A percentile compares a stretch with the other conserved stretches of the same genome.
phyloP scores from a whole-genome alignment of 2,113 vertebrate genomes.

The Numida meleagris region DNA sequence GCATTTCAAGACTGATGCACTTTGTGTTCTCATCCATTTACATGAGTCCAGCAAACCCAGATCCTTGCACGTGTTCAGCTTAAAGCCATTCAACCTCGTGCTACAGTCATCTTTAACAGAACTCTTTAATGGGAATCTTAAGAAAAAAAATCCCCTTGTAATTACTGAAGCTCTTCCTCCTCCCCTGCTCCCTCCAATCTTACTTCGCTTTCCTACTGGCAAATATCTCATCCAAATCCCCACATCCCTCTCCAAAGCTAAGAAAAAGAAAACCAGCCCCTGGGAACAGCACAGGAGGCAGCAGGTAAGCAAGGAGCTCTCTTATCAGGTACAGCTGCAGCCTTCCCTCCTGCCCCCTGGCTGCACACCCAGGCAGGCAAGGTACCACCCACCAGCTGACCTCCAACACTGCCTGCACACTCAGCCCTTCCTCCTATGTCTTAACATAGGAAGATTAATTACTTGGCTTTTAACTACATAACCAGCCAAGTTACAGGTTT shows the following conservation, averaged over 20 bases:
- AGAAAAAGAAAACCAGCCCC: background rate
- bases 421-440: background rate
- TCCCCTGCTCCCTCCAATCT: fast-evolving
- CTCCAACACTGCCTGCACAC: background rate
- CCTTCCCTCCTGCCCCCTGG: background rate
- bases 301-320: background rate
- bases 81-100: background rate
- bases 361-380: background rate
- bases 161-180: background rate
- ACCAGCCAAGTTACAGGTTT: background rate
- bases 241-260: background rate
- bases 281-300: background rate
- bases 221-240: no score
- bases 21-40: background rate
- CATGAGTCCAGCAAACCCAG: background rate
- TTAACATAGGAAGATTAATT: background rate
- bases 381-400: background rate
- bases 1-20: background rate
- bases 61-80: fast-evolving
- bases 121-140: background rate
- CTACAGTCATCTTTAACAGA: background rate
- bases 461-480: background rate
- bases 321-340: background rate
- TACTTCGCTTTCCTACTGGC: background rate
- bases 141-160: background rate